Evolutionary conservation across 2,797 vertebrate genomes (phyloP).

Genomic region (Threskiornis aethiopicus): DNA sequence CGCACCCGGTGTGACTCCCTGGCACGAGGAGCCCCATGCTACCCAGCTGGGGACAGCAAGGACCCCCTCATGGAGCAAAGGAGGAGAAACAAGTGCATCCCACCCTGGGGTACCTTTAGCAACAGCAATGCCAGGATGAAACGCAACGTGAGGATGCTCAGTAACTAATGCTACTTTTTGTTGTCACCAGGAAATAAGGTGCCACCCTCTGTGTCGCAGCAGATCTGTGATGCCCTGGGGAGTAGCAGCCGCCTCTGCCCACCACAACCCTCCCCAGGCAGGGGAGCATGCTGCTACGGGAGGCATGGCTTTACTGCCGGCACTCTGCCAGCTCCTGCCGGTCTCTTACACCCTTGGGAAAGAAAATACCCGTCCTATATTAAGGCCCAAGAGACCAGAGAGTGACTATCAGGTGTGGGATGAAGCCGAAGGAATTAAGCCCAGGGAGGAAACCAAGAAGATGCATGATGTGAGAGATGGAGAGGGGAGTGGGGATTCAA

Average conservation of each 20-base stretch:
- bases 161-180: rapidly evolving
- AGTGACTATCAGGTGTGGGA: not conserved
- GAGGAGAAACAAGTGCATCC: not conserved
- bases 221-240: not conserved
- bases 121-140: not conserved
- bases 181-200: rapidly evolving
- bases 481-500: not conserved
- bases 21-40: rapidly evolving
- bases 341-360: not conserved
- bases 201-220: too few species aligned
- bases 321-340: not conserved
- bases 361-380: not conserved
- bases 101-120: not conserved
- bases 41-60: not conserved
- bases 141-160: rapidly evolving
- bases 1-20: not conserved
- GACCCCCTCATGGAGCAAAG: too few species aligned
- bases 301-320: not conserved
- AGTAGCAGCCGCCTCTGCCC: not conserved
- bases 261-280: not conserved
- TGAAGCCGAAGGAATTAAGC: not conserved
- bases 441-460: not conserved
- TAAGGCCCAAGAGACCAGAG: not conserved
- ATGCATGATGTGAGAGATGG: not conserved
- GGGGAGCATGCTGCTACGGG: not conserved